Conservation (phyloP, 2,113 vertebrate species). For the Sander vitreus region DNA sequence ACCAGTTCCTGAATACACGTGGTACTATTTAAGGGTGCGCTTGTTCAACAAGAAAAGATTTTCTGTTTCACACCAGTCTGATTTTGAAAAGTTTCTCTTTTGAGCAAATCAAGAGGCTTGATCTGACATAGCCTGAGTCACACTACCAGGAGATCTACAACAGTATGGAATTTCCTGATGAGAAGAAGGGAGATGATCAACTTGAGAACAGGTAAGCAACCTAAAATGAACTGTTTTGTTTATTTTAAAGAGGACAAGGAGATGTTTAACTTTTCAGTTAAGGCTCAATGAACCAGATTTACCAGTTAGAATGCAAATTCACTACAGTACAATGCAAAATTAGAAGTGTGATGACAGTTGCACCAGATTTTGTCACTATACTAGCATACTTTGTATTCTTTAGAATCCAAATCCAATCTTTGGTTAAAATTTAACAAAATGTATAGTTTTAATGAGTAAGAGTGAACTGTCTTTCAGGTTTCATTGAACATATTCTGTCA, state of each 20-base stretch:
- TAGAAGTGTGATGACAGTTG: neutral
- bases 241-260: neutral
- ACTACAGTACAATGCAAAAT: neutral
- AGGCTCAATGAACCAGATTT: neutral
- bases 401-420: neutral
- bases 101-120: neutral
- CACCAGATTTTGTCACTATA: neutral
- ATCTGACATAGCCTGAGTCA: constrained; percentile 4
- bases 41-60: neutral
- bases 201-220: constrained; percentile 53
- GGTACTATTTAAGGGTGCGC: neutral
- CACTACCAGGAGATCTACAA: constrained; percentile 7
- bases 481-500: constrained; percentile 34
- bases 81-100: neutral
- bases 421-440: neutral
- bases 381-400: neutral
- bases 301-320: neutral
- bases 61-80: neutral
- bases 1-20: neutral
- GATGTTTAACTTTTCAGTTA: neutral
- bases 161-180: constrained; percentile 11
- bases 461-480: constrained; percentile 11
- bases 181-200: constrained; percentile 22
- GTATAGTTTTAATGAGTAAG: neutral
- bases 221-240: neutral